Base-by-base conservation (phyloP, 2,113 vertebrate species). In the Entosphenus tridentatus region DNA sequence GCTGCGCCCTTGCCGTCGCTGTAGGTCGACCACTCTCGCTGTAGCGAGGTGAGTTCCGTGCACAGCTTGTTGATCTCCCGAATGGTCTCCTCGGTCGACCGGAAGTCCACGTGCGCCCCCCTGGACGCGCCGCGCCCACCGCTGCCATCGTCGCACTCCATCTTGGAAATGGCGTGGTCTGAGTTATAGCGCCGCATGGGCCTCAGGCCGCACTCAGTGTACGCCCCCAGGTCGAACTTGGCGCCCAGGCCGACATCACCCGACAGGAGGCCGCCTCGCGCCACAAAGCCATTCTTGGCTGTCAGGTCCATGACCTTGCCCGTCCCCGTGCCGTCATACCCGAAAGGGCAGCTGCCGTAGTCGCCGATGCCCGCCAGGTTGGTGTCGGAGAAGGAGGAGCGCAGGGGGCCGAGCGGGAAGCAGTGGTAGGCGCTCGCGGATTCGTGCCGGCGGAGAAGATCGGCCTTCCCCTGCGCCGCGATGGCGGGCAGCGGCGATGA, bases 51-150 rank as follows among this genome's bases (percentile, higher is more conserved):
- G 71, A 98, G 84, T 73, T 90, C 92, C 1, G 93, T 88, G 54
- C 92, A 97, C 93, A 98, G 96, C 17, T 89, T 85, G 77, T 88
- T 96, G 73, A 98, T 97, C 77, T 97, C 90, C 1, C 89, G 86
- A 10, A 65, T 65, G n/a, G 62, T 65, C 21, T 65, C 62, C n/a
- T n/a, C 62, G 21, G 62, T 65, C 10, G 62, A 65, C 21, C 10
- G 62, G n/a, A 8, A 65, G 10, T n/a, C n/a, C 9, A 21, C 21
- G 9, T 65, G 62, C 8, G 39, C 21, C 62, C 9, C 62, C 62
- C 62, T 65, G 62, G 21, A n/a, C 10, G n/a, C n/a, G 11, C n/a
- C n/a, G 10, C 8, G 11, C 10, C n/a, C n/a, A 10, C 21, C 21
- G 62, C 62, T 65, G 62, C n/a, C 21, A 21, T 65, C 8, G 2